These are phyloP conservation scores for Phymatocera aterrima DNA, from an alignment of 2,888 invertebrate genomes.

Conservation along the genomic window DNA sequence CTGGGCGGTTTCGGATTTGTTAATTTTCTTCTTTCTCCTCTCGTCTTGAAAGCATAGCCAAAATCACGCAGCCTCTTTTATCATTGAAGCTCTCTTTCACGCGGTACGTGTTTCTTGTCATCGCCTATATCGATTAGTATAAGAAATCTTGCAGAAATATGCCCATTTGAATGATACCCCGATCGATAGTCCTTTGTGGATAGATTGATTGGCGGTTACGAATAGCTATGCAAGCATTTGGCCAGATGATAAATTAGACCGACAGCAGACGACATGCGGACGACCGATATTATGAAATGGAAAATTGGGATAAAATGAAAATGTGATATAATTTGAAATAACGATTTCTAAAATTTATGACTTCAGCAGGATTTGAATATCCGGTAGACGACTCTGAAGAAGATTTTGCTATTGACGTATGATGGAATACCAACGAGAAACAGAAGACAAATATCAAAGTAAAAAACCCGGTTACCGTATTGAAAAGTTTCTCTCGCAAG, in stretches of 20 bases:
- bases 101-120: neutral
- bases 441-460: neutral
- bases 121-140: neutral
- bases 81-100: too few relatives aligned
- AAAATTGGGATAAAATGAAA: neutral
- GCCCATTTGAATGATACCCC: neutral
- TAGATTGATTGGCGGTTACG: neutral
- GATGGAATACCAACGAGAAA: neutral
- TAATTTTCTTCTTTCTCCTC: neutral
- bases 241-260: neutral
- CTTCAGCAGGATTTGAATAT: neutral
- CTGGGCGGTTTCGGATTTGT: neutral
- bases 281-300: neutral
- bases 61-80: neutral
- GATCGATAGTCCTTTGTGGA: neutral
- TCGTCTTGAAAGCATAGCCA: neutral
- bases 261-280: neutral
- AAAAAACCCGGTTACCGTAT: neutral
- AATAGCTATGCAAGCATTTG: neutral
- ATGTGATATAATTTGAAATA: neutral
- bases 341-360: neutral
- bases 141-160: neutral
- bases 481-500: conserved; percentile 1
- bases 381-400: neutral
- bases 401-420: neutral